Evolutionary conservation across 2,888 invertebrate genomes (phyloP), one percentile per base, ranked within the genome.

Genomic region (Bembecia ichneumoniformis): DNA sequence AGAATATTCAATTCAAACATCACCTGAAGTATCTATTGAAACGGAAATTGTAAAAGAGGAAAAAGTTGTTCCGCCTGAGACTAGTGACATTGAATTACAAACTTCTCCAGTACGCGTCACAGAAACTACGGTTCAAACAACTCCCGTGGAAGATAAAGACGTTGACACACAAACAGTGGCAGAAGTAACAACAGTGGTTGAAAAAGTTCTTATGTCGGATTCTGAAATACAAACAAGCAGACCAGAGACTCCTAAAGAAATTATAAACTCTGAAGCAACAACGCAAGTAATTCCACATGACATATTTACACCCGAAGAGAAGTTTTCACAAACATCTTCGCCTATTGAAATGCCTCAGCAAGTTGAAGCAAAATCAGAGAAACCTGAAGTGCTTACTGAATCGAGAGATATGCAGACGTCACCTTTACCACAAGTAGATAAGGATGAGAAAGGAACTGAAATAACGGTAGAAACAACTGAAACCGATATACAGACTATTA

Each of bases 101-200:
- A 90, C 90, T 5, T 87, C 89, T 17, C 89, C 89, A 10, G 86
- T 84, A 53, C 70, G 74, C 47, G 63, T 82, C 0, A 81, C 71
- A 49, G 90, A 90, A 63, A 78, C 70, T 17, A 77, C 87, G 40
- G 82, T 89, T 49, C 94, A 94, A 80, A 94, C 94, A 3, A 83
- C 88, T 11, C 89, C 90, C 5, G 66, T 78, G 2, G 72, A 86
- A 49, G 82, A 81, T 35, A 79, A 73, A 57, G 81, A 79, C 60
- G 74, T 59, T 47, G 72, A 83, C 49, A 80, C 86, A 34, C 83
- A 86, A 56, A 88, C 89, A 40, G 55, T 64, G 4, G 79, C 76
- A 53, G 74, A 74, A 56, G 63, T 60, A 9, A 47, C 71, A 0
- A 66, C 62, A 15, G 60, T 72, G 9, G 69, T 82, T 43, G 79